phyloP scores from a whole-genome alignment of 2,797 vertebrate species.

The Falco columbarius region DNA sequence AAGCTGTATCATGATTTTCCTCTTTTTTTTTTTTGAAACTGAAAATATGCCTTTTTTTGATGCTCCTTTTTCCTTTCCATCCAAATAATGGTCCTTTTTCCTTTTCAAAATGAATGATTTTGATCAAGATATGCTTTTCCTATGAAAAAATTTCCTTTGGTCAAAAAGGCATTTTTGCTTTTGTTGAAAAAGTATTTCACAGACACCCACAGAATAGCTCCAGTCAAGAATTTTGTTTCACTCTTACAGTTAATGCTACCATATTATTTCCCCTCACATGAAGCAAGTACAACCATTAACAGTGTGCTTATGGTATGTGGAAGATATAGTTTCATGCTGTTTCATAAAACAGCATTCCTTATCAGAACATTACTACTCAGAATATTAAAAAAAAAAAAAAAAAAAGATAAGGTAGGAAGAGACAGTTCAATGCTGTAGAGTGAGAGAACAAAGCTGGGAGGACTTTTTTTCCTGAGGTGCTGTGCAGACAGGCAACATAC shows the following conservation, averaged over 20 bases:
- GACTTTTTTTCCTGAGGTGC: background rate
- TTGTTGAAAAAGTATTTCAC: background rate
- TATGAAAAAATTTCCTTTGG: background rate
- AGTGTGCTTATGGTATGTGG: rapidly evolving
- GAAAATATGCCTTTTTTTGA: background rate
- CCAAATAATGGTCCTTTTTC: background rate
- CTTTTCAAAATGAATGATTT: background rate
- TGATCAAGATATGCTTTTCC: background rate
- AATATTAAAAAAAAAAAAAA: background rate
- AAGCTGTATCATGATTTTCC: background rate
- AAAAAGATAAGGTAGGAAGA: background rate
- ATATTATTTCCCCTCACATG: background rate
- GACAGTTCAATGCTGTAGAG: background rate
- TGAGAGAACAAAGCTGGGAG: background rate
- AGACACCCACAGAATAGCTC: background rate
- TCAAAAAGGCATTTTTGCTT: background rate
- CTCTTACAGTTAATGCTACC: background rate
- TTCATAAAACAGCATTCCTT: background rate
- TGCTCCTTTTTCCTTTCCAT: too few relatives aligned
- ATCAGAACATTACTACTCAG: background rate
- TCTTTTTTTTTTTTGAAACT: background rate
- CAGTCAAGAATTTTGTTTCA: background rate
- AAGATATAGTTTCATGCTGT: background rate
- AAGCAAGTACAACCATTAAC: background rate
- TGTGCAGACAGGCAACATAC: background rate